Base-by-base conservation (phyloP, 2,888 invertebrate genomes). In the Cephus nigrinus region DNA sequence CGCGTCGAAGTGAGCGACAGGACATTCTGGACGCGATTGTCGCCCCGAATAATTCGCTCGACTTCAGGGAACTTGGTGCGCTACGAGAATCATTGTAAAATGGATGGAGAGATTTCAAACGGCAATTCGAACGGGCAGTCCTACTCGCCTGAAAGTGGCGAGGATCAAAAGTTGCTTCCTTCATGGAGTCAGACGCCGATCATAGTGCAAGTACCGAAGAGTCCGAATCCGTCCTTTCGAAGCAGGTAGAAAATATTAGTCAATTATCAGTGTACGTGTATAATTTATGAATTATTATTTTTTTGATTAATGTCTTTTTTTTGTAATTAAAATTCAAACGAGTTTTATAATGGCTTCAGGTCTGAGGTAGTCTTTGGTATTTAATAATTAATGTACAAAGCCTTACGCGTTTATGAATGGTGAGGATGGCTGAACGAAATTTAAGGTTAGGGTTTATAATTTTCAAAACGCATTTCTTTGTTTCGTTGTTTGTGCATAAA, bases 111-210 rank as follows among this genome's bases (percentile, higher is more conserved):
- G 68, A 80, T 80, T 31, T 35, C 80, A 35, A 87, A 83, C 34
- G 76, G 77, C 68, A 31, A 69, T 23, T 69, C 12, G 23, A 82
- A 36, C 36, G 80, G 81, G 34, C 85, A 83, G 34, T 81, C 81
- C 0, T 80, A 81, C n/a, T 82, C 84, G 32, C 80, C 83, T 36
- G 86, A 87, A 69, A 84, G 36, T 75, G 86, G 81, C 1, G 89
- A 90, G 40, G 86, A 89, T 68, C 85, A 88, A 74, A 89, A 86
- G 73, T 82, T 90, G 0, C 78, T 90, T 55, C 80, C 85, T 4
- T 76, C 85, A 9, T 81, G 82, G 71, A 80, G 79, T 12, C 82
- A 84, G 11, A 81, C 82, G 31, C 87, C 89, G 23, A 82, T 88
- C 69, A 84, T 89, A 78, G 80, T 88, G 5, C 83, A 84, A 75